Percentiles rank a stretch among this genome's conserved stretches.
Evolutionary conservation across 2,888 invertebrate genomes (phyloP).

Genomic region (Cremastinae sp.): DNA sequence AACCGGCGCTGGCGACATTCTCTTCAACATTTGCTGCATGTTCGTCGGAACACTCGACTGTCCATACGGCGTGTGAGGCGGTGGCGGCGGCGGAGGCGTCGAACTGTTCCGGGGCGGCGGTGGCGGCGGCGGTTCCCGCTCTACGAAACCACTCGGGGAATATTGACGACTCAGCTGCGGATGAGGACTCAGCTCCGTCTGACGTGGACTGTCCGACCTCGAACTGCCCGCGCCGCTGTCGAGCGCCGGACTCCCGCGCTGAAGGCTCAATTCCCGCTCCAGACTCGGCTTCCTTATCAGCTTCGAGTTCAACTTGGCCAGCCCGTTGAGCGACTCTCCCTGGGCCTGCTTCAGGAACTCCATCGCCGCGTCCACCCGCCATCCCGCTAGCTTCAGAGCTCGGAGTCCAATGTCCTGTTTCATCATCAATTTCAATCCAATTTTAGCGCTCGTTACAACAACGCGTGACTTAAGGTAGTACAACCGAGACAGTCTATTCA

Average conservation of each 20-base stretch:
- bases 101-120: constrained; percentile 89
- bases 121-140: constrained; percentile 85
- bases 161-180: constrained; percentile 88
- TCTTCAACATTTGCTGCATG: constrained; percentile 87
- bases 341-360: constrained; percentile 86
- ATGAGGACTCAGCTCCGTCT: constrained; percentile 83
- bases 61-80: constrained; percentile 81
- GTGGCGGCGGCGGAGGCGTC: constrained; percentile 85
- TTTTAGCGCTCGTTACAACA: too few species aligned
- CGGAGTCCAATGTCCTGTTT: constrained; percentile 85
- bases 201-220: constrained; percentile 93
- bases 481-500: too few species aligned
- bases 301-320: constrained; percentile 84
- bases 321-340: constrained; percentile 83
- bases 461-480: too few species aligned
- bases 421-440: constrained; percentile 1
- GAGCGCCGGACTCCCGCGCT: constrained; percentile 92
- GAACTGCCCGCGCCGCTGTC: constrained; percentile 95
- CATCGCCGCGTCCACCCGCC: constrained; percentile 87
- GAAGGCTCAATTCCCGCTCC: constrained; percentile 89
- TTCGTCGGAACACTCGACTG: constrained; percentile 84
- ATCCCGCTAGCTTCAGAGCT: constrained; percentile 87
- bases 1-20: constrained; percentile 89
- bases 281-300: constrained; percentile 93
- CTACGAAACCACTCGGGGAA: constrained; percentile 85